A percentile compares a stretch with the other conserved stretches of the same genome.
These are phyloP conservation scores for Pachyuromys duprasi DNA, from an alignment of 2,797 vertebrate species.

Conservation along the genomic window DNA sequence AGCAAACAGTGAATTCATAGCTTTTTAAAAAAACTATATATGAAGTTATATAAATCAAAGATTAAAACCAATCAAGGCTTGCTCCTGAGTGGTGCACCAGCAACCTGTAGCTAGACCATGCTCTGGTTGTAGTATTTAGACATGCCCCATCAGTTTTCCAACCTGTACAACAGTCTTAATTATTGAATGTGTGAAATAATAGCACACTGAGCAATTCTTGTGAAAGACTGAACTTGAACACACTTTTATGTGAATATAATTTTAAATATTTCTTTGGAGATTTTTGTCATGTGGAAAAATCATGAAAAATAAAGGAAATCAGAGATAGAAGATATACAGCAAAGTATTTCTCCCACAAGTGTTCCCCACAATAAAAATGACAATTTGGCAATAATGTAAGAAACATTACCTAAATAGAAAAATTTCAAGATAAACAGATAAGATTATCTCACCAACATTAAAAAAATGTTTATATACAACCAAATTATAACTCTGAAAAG, in stretches of 20 bases:
- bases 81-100: neutral
- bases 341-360: neutral
- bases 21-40: neutral
- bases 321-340: neutral
- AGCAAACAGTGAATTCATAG: neutral
- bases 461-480: neutral
- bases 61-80: neutral
- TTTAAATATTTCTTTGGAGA: slow-evolving; percentile 29
- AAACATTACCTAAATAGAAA: neutral
- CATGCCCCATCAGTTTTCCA: neutral
- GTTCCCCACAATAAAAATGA: slow-evolving; percentile 4
- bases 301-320: neutral
- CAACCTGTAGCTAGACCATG: neutral
- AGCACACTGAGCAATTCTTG: neutral
- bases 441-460: neutral
- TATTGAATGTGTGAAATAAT: slow-evolving; percentile 33
- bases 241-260: neutral
- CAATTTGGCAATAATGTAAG: neutral
- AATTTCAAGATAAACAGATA: neutral
- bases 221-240: slow-evolving; percentile 3
- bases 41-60: neutral
- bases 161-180: neutral
- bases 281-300: neutral
- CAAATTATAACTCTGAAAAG: neutral
- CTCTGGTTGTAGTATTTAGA: neutral